phyloP scores from a whole-genome alignment of 2,888 invertebrate genomes.

The Cheilosia pagana region DNA sequence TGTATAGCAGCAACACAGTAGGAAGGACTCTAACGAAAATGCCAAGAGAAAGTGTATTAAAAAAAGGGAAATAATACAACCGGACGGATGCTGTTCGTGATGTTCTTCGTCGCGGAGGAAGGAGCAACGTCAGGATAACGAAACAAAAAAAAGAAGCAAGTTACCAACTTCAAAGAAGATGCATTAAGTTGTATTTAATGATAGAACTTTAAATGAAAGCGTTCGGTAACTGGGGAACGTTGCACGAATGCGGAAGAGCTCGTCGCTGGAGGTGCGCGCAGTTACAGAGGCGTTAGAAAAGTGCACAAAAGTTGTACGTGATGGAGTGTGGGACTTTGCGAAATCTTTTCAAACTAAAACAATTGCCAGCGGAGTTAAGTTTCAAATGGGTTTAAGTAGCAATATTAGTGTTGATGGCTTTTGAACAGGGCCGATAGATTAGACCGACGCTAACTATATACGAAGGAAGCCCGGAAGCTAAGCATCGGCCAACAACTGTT shows the following conservation, averaged over 20 bases:
- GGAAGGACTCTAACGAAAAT: constrained; percentile 12
- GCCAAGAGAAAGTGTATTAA: constrained; percentile 40
- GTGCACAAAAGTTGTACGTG: constrained; percentile 52
- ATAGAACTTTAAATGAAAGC: constrained; percentile 70
- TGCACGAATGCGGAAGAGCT: constrained; percentile 35
- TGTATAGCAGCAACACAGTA: background rate
- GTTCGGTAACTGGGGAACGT: constrained; percentile 44
- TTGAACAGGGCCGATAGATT: constrained; percentile 4
- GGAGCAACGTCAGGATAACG: background rate
- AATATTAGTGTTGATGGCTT: constrained; percentile 30
- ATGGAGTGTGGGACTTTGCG: background rate
- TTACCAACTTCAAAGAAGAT: constrained; percentile 63
- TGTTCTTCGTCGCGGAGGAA: constrained; percentile 13
- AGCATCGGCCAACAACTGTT: background rate
- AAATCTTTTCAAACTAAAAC: constrained; percentile 46
- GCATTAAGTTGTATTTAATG: constrained; percentile 73
- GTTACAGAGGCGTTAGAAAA: constrained; percentile 53
- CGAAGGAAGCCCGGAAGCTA: background rate
- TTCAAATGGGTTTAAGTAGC: constrained; percentile 17
- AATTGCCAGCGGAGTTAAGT: constrained; percentile 20
- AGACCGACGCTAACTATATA: background rate
- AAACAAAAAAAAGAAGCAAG: constrained; percentile 11
- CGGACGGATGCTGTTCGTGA: constrained; percentile 50
- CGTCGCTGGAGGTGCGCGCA: background rate
- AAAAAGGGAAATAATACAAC: constrained; percentile 36